Base-by-base conservation (phyloP, 2,888 invertebrate genomes). In the Lacanobia oleracea region DNA sequence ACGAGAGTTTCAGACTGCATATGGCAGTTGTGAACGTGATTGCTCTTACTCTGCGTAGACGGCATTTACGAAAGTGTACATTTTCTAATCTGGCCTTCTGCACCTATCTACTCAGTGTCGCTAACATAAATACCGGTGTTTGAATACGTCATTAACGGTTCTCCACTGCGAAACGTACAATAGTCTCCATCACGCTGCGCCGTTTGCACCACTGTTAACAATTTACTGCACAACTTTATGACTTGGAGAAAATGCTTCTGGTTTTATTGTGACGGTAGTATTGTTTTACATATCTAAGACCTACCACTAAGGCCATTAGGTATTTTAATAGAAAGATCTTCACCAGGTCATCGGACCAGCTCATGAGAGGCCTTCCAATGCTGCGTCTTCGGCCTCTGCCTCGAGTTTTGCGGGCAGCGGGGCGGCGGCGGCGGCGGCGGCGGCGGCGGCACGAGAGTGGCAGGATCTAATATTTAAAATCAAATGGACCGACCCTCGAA, bases 131-230 rank as follows among this genome's bases (percentile, higher is more conserved):
- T 79, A 82, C 74, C 71, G 45, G 61, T 74, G 69, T 81, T 82
- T 84, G 84, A 86, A 84, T 84, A 84, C 74, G 56, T 77, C 82
- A 86, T 84, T 84, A 84, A 84, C 84, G 82, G 84, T 85, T 72
- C 63, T 51, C 45, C 56, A 72, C 81, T 69, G 51, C 48, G 67
- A 67, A 72, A 81, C 71, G 40, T 64, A 84, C 86, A 81, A 81
- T 76, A 51, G 70, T 64, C 66, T 43, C 72, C 70, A 76, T 73
- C 70, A 51, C 33, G 33, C 40, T 40, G 40, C 43, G 65, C 23
- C 77, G 67, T 81, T 86, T 77, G 75, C 82, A 81, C 62, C 65
- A 71, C 71, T 75, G 62, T 76, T 76, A 85, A 79, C 66, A 60
- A 74, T 84, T 84, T 72, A 81, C 60, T 76, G 64, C 72, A 63